Evolutionary conservation across 2,888 invertebrate genomes (phyloP), one percentile per base, ranked within the genome.

Genomic region (Sarcophaga caerulescens): DNA sequence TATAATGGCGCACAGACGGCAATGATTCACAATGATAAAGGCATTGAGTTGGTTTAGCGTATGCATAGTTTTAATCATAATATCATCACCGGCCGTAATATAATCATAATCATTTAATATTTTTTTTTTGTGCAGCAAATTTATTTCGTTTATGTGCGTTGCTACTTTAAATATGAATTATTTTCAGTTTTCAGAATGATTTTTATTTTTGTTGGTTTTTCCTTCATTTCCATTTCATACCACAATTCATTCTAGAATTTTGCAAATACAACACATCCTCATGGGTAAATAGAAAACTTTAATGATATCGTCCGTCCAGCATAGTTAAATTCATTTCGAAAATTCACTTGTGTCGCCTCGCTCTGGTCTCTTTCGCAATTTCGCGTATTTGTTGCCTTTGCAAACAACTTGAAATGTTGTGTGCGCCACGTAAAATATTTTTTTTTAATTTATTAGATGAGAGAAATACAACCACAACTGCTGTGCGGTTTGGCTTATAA

Each of bases 401-500:
- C 35, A n/a, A n/a, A 10, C 35, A 35, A 35, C 8, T 35, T 35
- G 8, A 35, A 35, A 35, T 35, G 10, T 35, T 35, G 35, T 35
- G 35, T 10, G 73, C 21, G 77, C 85, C 76, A 81, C 74, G 69
- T 74, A 75, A 70, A 86, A 35, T 35, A 35, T 8, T 35, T 35
- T 35, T 71, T 71, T 84, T 81, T 79, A 86, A 84, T 84, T 86
- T 84, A 86, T 86, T 84, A 81, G 75, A 63, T 52, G 52, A 52
- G 17, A 14, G 52, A 52, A 14, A 14, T 78, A 78, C 52, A 81
- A 75, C 84, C 84, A 71, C 63, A 81, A 83, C 35, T 52, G 17
- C 84, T 70, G 81, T 84, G 83, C 77, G 85, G 85, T 83, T 81
- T 81, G 70, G 77, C 81, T 81, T 81, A 70, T 62, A 84, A 86